Evolutionary conservation across 2,888 invertebrate genomes (phyloP).

Genomic region (Hirtodrosophila alboralis): DNA sequence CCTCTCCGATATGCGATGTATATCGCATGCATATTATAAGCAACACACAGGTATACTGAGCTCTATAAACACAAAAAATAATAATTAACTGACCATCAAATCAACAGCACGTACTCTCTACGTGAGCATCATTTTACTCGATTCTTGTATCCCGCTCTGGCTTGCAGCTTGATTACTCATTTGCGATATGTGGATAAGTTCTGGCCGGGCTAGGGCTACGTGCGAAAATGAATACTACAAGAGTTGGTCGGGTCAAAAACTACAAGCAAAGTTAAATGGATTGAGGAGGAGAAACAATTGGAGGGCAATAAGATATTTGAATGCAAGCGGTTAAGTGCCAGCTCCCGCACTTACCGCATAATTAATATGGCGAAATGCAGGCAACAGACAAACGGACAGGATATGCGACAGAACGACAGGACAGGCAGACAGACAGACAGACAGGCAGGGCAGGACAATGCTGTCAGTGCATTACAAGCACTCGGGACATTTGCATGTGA

Average conservation of each 20-base stretch:
- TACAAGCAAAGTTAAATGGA: slow-evolving; percentile 63
- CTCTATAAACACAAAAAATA: slow-evolving; percentile 78
- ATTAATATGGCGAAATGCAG: slow-evolving; percentile 74
- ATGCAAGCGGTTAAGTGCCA: slow-evolving; percentile 55
- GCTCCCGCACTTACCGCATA: slow-evolving; percentile 64
- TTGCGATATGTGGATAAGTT: slow-evolving; percentile 65
- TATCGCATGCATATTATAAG: slow-evolving; percentile 62
- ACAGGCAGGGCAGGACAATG: slow-evolving; percentile 42
- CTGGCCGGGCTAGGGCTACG: slow-evolving; percentile 48
- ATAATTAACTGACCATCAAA: slow-evolving; percentile 84
- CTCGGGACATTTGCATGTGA: slow-evolving; percentile 73
- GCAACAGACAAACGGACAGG: slow-evolving; percentile 27
- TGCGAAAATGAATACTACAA: slow-evolving; percentile 73
- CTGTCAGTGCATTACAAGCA: slow-evolving; percentile 71
- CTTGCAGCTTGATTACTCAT: slow-evolving; percentile 64
- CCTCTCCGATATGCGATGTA: slow-evolving; percentile 48
- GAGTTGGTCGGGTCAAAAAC: slow-evolving; percentile 52
- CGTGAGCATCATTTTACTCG: slow-evolving; percentile 83
- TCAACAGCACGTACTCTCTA: slow-evolving; percentile 84
- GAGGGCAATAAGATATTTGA: slow-evolving; percentile 5
- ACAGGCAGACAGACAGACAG: slow-evolving; percentile 12
- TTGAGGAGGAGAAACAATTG: neutral
- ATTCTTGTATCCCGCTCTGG: slow-evolving; percentile 42
- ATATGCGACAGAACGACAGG: too few species aligned
- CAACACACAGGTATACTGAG: slow-evolving; percentile 24